These are phyloP conservation scores for Tenthredo amoena DNA, from an alignment of 2,888 invertebrate genomes.

Conservation along the genomic window DNA sequence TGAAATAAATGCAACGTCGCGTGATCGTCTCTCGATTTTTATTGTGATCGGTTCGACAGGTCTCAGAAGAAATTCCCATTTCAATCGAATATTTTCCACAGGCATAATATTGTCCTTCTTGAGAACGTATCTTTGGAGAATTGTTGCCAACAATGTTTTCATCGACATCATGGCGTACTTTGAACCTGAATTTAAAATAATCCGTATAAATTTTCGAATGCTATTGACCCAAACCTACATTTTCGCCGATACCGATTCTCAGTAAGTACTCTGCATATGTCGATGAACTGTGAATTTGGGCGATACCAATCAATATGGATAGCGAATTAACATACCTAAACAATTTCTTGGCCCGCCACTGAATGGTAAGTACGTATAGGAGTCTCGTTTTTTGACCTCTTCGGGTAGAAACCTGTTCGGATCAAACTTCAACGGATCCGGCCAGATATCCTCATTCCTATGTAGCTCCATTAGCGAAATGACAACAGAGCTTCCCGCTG, in stretches of 20 bases:
- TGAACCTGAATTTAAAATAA: constrained; percentile 65
- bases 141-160: constrained; percentile 74
- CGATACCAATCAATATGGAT: too few relatives aligned
- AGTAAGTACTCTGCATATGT: too few relatives aligned
- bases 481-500: constrained; percentile 59
- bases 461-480: constrained; percentile 61
- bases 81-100: not conserved
- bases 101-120: constrained; percentile 59
- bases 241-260: too few relatives aligned
- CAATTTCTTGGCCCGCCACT: too few relatives aligned
- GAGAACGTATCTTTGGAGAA: constrained; percentile 72
- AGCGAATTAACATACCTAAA: too few relatives aligned
- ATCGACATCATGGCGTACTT: constrained; percentile 78
- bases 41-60: constrained; percentile 58
- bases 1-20: not conserved
- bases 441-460: constrained; percentile 62
- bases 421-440: constrained; percentile 65
- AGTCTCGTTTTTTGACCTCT: constrained; percentile 62
- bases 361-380: constrained; percentile 57
- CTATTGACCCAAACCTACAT: too few relatives aligned
- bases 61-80: too few relatives aligned
- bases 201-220: too few relatives aligned
- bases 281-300: too few relatives aligned
- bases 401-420: constrained; percentile 69
- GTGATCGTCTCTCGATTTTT: constrained; percentile 59